These are phyloP conservation scores for Seira ritae DNA, from an alignment of 2,888 invertebrate genomes.

Conservation along the genomic window DNA sequence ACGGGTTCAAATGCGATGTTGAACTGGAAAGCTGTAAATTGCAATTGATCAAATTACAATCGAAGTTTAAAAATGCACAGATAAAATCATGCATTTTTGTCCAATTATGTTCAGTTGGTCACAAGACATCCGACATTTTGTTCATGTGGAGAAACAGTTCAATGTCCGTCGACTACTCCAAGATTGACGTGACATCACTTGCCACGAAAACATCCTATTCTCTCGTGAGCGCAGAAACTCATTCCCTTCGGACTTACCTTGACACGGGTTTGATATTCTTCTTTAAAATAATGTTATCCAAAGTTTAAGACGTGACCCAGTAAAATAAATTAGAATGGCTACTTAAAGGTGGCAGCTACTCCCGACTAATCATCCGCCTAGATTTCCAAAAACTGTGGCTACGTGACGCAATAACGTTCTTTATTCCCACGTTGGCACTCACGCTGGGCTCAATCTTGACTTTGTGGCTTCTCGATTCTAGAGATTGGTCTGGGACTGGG, in stretches of 20 bases:
- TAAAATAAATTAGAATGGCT: too few species aligned
- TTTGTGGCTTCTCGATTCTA: slow-evolving; percentile 26
- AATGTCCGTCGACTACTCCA: slow-evolving; percentile 35
- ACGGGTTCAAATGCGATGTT: slow-evolving; percentile 40
- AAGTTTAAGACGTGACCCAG: too few species aligned
- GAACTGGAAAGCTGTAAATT: slow-evolving; percentile 58
- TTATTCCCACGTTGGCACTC: slow-evolving; percentile 35
- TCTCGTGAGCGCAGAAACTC: slow-evolving; percentile 26
- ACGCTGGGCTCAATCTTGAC: background rate
- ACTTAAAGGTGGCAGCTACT: slow-evolving; percentile 51
- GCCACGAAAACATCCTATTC: slow-evolving; percentile 19
- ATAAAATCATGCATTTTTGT: too few species aligned
- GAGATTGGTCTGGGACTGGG: slow-evolving; percentile 12
- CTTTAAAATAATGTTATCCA: too few species aligned
- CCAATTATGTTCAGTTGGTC: too few species aligned
- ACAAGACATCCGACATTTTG: slow-evolving; percentile 44
- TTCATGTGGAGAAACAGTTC: slow-evolving; percentile 54
- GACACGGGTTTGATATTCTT: slow-evolving; percentile 16
- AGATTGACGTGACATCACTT: background rate
- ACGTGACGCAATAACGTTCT: slow-evolving; percentile 31
- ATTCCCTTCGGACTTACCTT: slow-evolving; percentile 28
- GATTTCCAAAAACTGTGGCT: slow-evolving; percentile 39
- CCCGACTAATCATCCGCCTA: slow-evolving; percentile 30
- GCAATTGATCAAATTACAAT: background rate
- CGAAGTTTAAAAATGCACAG: background rate